Evolutionary conservation across 2,113 vertebrate species (phyloP), one percentile per base, ranked within the genome.

Genomic region (Fregetta grallaria): DNA sequence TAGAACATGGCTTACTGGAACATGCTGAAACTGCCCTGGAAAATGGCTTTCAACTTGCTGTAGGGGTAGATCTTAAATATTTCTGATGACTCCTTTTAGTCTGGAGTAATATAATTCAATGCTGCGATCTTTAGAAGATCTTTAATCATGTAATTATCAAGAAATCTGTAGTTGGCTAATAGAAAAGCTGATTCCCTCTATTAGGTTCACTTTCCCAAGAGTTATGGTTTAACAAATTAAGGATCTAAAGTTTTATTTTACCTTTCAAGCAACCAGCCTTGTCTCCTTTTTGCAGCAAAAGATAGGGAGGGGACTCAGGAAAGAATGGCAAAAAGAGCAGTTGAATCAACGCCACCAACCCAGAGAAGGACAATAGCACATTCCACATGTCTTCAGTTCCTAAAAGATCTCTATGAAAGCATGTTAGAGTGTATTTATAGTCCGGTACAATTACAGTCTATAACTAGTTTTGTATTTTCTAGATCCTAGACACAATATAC

Each of bases 331-430:
- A 77, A 11, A 76, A 76, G 68, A 98, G 42, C 86, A 98, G 96
- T 93, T 98, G 98, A 77, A 98, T 78, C 76, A 98, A 65, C 58
- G 98, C 98, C 88, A 97, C 97, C 56, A 98, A 21, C 13, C 90
- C 45, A 87, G 93, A 93, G 96, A 98, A 94, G 79, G 97, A 75
- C 97, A 98, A 8, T 70, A 98, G 98, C 97, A 99, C 97, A 52
- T 98, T 98, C 97, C 99, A 99, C 32, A 96, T 98, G 32, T 98
- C 98, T 92, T 99, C 98, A 2, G 98, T 98, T 17, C 99, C 99
- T 62, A 98, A 98, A 74, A 99, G 97, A 55, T 99, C 99, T 6
- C 97, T 99, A 42, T 42, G 38, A 95, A 55, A 92, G 34, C 38
- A 88, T 0, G 7, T 82, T 70, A 95, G 72, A 90, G 63, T 82